Percentiles rank a stretch among this genome's conserved stretches.
Evolutionary conservation across 2,888 invertebrate species (phyloP).

Genomic region (Ditula angustiorana): DNA sequence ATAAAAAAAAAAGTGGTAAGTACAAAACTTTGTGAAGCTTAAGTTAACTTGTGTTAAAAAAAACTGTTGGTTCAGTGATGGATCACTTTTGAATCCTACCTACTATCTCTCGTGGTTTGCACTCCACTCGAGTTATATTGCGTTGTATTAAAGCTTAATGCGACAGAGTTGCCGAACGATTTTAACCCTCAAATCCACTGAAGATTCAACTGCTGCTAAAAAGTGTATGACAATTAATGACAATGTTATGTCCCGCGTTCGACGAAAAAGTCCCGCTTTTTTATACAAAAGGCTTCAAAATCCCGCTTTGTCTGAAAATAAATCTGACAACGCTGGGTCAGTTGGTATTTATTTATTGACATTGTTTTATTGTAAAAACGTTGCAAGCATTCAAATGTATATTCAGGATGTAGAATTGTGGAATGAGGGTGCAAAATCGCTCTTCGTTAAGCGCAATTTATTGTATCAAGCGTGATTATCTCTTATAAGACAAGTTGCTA

Average conservation of each 20-base stretch:
- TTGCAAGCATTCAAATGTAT: neutral
- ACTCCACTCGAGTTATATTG: slow-evolving; percentile 25
- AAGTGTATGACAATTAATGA: no score
- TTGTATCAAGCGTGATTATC: slow-evolving; percentile 30
- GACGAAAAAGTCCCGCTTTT: no score
- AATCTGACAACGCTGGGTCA: no score
- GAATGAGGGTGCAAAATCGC: slow-evolving; percentile 14
- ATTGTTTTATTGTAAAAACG: no score
- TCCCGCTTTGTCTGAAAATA: no score
- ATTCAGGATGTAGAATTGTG: neutral
- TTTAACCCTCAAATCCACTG: slow-evolving; percentile 10
- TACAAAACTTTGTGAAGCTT: no score
- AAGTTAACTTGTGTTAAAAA: no score
- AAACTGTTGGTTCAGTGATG: no score
- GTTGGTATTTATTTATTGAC: no score
- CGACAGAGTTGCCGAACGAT: slow-evolving; percentile 23
- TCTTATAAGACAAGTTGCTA: slow-evolving; percentile 7
- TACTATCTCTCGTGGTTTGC: slow-evolving; percentile 13
- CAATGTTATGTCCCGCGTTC: no score
- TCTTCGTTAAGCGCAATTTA: slow-evolving; percentile 21
- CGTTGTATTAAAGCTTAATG: slow-evolving; percentile 28
- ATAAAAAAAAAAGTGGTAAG: no score
- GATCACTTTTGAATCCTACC: neutral
- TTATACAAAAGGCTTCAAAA: no score
- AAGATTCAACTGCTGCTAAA: neutral